phyloP scores from a whole-genome alignment of 1,140 invertebrate genomes.

The Drosophila albomicans region DNA sequence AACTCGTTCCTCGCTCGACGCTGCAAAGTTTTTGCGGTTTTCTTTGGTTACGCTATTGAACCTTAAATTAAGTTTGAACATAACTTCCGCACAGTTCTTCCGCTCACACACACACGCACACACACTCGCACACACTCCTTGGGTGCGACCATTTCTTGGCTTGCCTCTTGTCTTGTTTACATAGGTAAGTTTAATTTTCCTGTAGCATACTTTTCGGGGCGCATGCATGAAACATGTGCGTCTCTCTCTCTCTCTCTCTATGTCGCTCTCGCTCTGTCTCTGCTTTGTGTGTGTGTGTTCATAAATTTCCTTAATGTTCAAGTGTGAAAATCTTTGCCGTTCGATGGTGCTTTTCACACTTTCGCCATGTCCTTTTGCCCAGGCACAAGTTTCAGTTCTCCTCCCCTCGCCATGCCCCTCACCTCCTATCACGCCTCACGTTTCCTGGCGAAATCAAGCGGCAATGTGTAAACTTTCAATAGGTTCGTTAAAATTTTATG shows the following conservation, averaged over 20 bases:
- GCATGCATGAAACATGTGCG: slow-evolving; percentile 72
- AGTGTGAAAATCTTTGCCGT: slow-evolving; percentile 85
- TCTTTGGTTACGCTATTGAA: slow-evolving; percentile 84
- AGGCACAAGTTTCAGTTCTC: slow-evolving; percentile 20
- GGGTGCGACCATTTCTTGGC: slow-evolving; percentile 61
- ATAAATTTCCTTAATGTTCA: slow-evolving; percentile 80
- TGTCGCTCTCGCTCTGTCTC: no score
- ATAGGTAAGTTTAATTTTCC: slow-evolving; percentile 85
- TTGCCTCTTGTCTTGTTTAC: slow-evolving; percentile 70
- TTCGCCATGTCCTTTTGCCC: slow-evolving; percentile 35
- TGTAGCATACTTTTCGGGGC: slow-evolving; percentile 78
- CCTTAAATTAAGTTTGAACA: slow-evolving; percentile 85
- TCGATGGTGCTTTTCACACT: slow-evolving; percentile 84
- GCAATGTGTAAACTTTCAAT: slow-evolving; percentile 84
- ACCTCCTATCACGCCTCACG: slow-evolving; percentile 1
- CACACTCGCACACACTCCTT: slow-evolving; percentile 4
- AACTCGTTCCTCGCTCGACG: slow-evolving; percentile 56
- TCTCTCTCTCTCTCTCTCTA: slow-evolving; percentile 9
- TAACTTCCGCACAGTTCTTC: slow-evolving; percentile 69
- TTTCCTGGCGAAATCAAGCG: slow-evolving; percentile 73
- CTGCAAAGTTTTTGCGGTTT: slow-evolving; percentile 78
- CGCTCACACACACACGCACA: slow-evolving; percentile 45
- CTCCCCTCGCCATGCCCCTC: background rate
- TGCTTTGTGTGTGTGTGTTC: slow-evolving; percentile 54
- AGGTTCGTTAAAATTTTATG: slow-evolving; percentile 84